phyloP scores from a whole-genome alignment of 2,797 vertebrate genomes.

The Lutjanus argentimaculatus region DNA sequence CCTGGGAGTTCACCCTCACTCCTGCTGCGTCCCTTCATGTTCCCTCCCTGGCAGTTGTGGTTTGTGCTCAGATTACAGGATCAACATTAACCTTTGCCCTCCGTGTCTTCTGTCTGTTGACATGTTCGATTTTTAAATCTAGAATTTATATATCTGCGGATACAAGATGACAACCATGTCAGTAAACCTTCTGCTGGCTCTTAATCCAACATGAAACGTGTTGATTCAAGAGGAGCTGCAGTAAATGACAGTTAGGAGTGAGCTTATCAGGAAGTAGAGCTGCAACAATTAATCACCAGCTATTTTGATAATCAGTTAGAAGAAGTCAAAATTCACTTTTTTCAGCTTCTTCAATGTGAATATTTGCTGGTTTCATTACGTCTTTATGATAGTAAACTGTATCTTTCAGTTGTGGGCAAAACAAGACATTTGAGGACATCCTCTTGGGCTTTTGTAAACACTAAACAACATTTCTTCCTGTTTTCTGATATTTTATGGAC shows the following conservation, averaged over 20 bases:
- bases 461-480: no score
- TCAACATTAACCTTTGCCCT: constrained; percentile 57
- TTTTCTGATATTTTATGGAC: no score
- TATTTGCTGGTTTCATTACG: no score
- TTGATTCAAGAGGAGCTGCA: constrained; percentile 6
- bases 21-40: constrained; percentile 20
- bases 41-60: constrained; percentile 18
- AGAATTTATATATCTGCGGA: constrained; percentile 3
- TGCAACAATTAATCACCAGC: no score
- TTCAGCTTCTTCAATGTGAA: no score
- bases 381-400: no score
- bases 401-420: no score
- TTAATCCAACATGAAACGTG: not conserved
- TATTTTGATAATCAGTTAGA: no score
- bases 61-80: constrained; percentile 61
- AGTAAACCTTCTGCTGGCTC: constrained; percentile 14
- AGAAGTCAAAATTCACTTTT: no score
- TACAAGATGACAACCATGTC: constrained; percentile 1
- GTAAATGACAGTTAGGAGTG: no score
- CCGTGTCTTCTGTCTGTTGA: not conserved
- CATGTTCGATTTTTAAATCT: not conserved
- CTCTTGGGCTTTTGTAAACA: no score
- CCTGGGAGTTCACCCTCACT: constrained; percentile 26
- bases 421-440: no score
- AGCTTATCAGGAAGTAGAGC: not conserved